Conservation (phyloP, 2,888 invertebrate genomes). For the Drosophila suboccidentalis region DNA sequence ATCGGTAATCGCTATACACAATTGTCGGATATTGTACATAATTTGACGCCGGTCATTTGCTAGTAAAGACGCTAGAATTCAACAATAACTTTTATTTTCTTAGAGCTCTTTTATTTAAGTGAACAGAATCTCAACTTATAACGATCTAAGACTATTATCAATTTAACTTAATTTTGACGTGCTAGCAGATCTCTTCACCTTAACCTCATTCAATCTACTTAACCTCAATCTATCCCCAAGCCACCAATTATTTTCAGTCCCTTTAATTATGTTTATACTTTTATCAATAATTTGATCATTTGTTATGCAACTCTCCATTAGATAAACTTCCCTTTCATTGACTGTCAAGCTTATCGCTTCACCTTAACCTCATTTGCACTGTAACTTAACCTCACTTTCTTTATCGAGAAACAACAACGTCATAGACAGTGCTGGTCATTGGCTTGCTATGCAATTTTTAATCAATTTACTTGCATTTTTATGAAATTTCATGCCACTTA, state of each 20-base stretch:
- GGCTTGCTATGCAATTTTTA: conserved; percentile 36
- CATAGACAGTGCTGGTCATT: conserved; percentile 12
- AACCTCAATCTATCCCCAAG: not conserved
- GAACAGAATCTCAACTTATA: not conserved
- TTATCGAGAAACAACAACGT: conserved; percentile 12
- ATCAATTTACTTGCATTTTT: conserved; percentile 53
- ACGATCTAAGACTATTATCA: not conserved
- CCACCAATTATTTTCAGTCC: not conserved
- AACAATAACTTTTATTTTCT: conserved; percentile 1
- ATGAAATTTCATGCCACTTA: conserved; percentile 63
- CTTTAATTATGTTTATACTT: not conserved
- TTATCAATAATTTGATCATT: not conserved
- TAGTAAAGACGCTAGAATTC: conserved; percentile 1
- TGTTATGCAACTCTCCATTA: not conserved
- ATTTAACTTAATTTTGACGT: not conserved
- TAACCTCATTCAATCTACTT: not conserved
- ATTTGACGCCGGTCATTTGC: conserved; percentile 58
- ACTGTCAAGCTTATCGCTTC: not conserved
- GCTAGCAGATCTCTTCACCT: too few species aligned
- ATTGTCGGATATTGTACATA: conserved; percentile 54
- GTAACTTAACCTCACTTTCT: conserved; percentile 43
- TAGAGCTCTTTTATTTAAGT: not conserved
- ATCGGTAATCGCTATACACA: conserved; percentile 40
- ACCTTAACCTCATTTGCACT: conserved; percentile 44
- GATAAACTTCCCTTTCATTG: conserved; percentile 30